These are phyloP conservation scores for Achlya flavicornis DNA, from an alignment of 2,888 invertebrate species.

Conservation along the genomic window DNA sequence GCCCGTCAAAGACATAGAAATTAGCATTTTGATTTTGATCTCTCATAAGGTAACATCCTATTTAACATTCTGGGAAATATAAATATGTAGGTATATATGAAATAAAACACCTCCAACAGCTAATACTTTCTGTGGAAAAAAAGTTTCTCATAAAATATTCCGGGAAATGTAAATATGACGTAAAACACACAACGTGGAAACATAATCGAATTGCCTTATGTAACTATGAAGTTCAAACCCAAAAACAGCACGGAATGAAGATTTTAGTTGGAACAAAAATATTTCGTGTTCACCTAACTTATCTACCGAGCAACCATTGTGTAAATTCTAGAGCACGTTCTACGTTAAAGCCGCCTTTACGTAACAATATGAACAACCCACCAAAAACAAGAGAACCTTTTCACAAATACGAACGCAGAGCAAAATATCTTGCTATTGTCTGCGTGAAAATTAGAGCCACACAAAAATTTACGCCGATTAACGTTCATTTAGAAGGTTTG, in stretches of 20 bases:
- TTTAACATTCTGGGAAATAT: background rate
- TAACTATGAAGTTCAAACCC: background rate
- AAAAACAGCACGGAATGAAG: background rate
- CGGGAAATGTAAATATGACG: background rate
- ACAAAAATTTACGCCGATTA: conserved; percentile 39
- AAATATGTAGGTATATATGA: background rate
- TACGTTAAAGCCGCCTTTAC: conserved; percentile 6
- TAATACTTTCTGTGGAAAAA: background rate
- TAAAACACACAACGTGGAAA: background rate
- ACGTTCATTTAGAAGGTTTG: conserved; percentile 31
- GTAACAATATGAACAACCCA: conserved; percentile 9
- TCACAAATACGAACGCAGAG: conserved; percentile 17
- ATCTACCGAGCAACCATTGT: conserved; percentile 7
- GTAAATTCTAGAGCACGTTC: conserved; percentile 12
- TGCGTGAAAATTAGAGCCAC: conserved; percentile 34
- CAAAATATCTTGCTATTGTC: conserved; percentile 26
- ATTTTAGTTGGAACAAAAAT: conserved; percentile 11
- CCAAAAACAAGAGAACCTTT: conserved; percentile 12
- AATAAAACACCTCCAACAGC: no score
- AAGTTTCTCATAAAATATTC: background rate
- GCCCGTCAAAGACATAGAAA: no score
- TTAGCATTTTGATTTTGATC: no score
- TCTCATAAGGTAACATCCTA: no score
- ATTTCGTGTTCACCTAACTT: conserved; percentile 10
- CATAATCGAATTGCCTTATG: background rate